Evolutionary conservation across 2,888 invertebrate species (phyloP).

Genomic region (Electrophaes corylata): DNA sequence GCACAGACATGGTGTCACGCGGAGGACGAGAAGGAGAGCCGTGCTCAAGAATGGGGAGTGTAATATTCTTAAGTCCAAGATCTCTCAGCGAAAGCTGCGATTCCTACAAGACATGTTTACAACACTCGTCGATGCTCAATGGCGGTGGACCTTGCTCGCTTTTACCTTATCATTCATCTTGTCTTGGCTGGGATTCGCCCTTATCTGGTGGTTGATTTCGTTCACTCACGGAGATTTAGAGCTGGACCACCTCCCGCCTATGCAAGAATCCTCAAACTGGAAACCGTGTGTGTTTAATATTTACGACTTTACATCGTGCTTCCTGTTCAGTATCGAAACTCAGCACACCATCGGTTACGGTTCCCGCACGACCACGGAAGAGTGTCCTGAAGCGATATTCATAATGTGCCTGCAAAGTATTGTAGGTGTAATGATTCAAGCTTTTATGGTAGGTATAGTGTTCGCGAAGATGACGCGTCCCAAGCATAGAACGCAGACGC

Average conservation of each 20-base stretch:
- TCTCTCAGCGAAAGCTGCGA: conserved; percentile 91
- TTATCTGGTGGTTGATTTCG: conserved; percentile 94
- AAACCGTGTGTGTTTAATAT: conserved; percentile 93
- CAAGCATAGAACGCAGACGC: conserved; percentile 94
- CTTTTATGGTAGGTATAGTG: conserved; percentile 91
- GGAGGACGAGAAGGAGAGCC: conserved; percentile 91
- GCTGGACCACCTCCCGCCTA: conserved; percentile 80
- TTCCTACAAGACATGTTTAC: conserved; percentile 94
- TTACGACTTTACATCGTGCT: conserved; percentile 92
- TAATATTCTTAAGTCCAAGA: conserved; percentile 95
- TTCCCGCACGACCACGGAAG: conserved; percentile 92
- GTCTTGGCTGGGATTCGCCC: conserved; percentile 93
- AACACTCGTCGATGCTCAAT: conserved; percentile 95
- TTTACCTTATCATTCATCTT: conserved; percentile 94
- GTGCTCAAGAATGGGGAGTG: conserved; percentile 98
- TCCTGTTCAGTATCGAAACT: conserved; percentile 96
- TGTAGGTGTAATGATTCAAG: conserved; percentile 92
- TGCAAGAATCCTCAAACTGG: conserved; percentile 84
- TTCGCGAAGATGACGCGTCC: conserved; percentile 97
- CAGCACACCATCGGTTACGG: conserved; percentile 97
- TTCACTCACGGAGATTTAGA: conserved; percentile 94
- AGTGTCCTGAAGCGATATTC: conserved; percentile 95
- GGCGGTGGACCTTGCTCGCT: conserved; percentile 95
- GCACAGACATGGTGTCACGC: conserved; percentile 86
- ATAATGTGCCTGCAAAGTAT: conserved; percentile 96